These are phyloP conservation scores for Pandemis heparana DNA, from an alignment of 2,888 invertebrate genomes.

Conservation along the genomic window DNA sequence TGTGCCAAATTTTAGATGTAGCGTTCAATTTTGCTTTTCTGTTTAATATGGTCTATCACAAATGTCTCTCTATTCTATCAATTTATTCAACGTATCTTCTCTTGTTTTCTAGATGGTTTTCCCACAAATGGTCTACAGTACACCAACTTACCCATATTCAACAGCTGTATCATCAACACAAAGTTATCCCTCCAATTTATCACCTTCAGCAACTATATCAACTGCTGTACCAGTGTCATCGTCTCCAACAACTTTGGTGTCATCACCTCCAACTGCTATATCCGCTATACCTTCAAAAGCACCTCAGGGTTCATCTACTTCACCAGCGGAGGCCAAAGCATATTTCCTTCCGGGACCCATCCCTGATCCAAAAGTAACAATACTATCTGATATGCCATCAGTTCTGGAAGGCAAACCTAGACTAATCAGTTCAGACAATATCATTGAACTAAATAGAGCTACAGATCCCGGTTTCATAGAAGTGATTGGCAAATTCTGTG, in stretches of 20 bases:
- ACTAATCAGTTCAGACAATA: background rate
- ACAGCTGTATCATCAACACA: background rate
- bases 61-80: too few species aligned
- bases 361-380: constrained; percentile 12
- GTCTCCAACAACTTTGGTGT: background rate
- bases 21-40: too few species aligned
- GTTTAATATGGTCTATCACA: too few species aligned
- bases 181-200: background rate
- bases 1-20: too few species aligned
- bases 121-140: background rate
- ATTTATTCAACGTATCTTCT: background rate
- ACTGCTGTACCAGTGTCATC: background rate
- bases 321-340: background rate
- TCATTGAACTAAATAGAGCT: background rate
- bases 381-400: constrained; percentile 3
- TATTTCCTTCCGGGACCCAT: constrained; percentile 13
- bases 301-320: background rate
- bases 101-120: constrained; percentile 1
- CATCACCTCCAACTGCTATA: background rate
- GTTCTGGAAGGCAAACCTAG: constrained; percentile 1
- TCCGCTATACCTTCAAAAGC: background rate
- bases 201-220: background rate
- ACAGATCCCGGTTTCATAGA: constrained; percentile 11
- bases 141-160: constrained; percentile 1
- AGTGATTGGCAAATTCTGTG: background rate